Evolutionary conservation across 2,888 invertebrate genomes (phyloP).

Genomic region (Merodon equestris): DNA sequence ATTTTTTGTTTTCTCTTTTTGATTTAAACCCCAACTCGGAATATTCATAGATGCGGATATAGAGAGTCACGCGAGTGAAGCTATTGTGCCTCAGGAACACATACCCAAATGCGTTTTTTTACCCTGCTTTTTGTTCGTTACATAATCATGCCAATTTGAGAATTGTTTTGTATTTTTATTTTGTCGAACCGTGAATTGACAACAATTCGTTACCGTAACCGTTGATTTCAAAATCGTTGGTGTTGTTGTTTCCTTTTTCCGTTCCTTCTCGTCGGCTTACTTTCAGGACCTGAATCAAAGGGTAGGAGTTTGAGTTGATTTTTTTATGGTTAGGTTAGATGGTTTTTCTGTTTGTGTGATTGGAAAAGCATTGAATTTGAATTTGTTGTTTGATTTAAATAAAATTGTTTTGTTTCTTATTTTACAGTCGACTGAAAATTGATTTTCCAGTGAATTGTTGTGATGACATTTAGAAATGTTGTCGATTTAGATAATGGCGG

Average conservation of each 20-base stretch:
- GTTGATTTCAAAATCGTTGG: slow-evolving; percentile 39
- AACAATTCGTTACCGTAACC: slow-evolving; percentile 43
- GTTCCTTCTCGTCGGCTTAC: background rate
- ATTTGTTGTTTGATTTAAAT: slow-evolving; percentile 1
- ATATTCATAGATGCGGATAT: no score
- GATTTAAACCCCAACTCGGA: no score
- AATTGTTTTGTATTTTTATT: slow-evolving; percentile 15
- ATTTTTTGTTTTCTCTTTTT: slow-evolving; percentile 16
- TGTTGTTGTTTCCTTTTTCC: slow-evolving; percentile 14
- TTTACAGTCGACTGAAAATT: no score
- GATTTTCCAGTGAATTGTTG: no score
- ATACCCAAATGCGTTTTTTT: no score
- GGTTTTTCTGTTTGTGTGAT: slow-evolving; percentile 1
- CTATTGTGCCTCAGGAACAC: no score
- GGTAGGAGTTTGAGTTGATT: background rate
- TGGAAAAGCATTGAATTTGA: background rate
- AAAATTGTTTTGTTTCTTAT: background rate
- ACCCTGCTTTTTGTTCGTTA: no score
- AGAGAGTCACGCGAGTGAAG: no score
- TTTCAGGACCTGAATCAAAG: no score
- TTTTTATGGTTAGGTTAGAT: background rate
- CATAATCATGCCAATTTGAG: slow-evolving; percentile 2
- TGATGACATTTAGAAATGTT: no score
- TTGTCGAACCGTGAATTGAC: slow-evolving; percentile 45
- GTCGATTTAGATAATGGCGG: no score